Evolutionary conservation across 64 coral and sea anemone species (phyloP).

Genomic region (Pachyseris speciosa): DNA sequence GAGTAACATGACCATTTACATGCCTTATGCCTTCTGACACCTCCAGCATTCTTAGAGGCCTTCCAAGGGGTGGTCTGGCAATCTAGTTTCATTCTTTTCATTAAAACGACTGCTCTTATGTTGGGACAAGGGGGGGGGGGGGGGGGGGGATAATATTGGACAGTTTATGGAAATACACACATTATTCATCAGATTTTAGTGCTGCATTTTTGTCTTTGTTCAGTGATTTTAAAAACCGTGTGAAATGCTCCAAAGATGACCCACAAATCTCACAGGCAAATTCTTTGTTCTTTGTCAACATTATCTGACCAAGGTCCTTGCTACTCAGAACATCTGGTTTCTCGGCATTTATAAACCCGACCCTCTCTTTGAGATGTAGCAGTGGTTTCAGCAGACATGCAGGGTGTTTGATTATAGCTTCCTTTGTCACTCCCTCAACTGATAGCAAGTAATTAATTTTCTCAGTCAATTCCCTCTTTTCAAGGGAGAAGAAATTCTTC

Average conservation of each 20-base stretch:
- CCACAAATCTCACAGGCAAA: constrained; percentile 68
- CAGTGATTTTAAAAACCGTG: background rate
- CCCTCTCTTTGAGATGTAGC: constrained; percentile 48
- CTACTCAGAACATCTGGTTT: constrained; percentile 62
- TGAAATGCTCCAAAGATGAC: constrained; percentile 44
- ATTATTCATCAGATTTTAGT: background rate
- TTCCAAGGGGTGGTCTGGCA: too few species aligned
- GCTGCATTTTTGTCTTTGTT: background rate
- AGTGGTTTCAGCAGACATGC: constrained; percentile 73
- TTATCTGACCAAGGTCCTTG: constrained; percentile 69
- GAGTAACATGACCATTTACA: too few species aligned
- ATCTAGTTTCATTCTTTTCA: too few species aligned
- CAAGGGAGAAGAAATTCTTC: constrained; percentile 81
- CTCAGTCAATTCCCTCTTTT: constrained; percentile 54
- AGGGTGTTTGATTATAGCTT: constrained; percentile 57
- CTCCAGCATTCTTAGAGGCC: too few species aligned
- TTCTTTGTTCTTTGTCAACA: constrained; percentile 60
- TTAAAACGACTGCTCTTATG: too few species aligned
- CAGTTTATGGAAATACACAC: too few species aligned
- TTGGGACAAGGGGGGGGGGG: too few species aligned
- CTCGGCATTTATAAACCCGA: constrained; percentile 69
- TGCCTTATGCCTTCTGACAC: too few species aligned
- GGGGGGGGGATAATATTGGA: too few species aligned
- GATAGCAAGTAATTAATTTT: constrained; percentile 76
- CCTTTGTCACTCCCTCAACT: constrained; percentile 63